A percentile compares a stretch with the other conserved stretches of the same genome.
These are phyloP conservation scores for Columba guinea DNA, from an alignment of 2,797 vertebrate genomes.

Conservation along the genomic window DNA sequence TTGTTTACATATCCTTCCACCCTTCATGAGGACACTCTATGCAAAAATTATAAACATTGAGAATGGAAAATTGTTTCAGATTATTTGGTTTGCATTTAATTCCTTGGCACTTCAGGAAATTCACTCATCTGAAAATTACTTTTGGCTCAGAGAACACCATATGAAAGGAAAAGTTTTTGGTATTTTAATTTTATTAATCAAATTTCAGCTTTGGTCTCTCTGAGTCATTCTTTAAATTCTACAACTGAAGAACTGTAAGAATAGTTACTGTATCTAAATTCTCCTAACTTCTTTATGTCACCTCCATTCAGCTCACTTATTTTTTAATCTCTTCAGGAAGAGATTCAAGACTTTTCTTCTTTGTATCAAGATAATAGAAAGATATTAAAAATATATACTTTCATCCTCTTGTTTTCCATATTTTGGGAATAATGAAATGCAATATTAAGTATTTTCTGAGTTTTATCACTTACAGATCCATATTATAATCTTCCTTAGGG, in stretches of 20 bases:
- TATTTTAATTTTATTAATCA: conserved; percentile 27
- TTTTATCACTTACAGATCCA: conserved; percentile 38
- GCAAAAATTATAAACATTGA: background rate
- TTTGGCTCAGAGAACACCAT: background rate
- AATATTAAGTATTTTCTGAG: conserved; percentile 12
- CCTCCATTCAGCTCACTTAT: conserved; percentile 11
- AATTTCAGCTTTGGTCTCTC: conserved; percentile 24
- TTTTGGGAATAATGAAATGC: conserved; percentile 28
- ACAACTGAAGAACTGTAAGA: background rate
- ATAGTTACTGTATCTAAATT: conserved; percentile 38
- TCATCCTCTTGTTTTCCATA: background rate
- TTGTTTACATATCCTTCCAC: background rate
- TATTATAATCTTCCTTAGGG: background rate
- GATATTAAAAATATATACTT: background rate
- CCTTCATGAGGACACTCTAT: background rate
- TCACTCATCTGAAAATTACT: conserved; percentile 1
- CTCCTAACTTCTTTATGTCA: conserved; percentile 52
- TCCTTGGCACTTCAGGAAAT: conserved; percentile 6
- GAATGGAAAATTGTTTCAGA: background rate
- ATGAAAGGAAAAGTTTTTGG: background rate
- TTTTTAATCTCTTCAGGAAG: conserved; percentile 49
- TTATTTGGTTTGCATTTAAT: conserved; percentile 23
- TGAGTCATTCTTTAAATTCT: conserved; percentile 26
- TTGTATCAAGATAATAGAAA: conserved; percentile 9
- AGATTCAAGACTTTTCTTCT: background rate